Evolutionary conservation across 1,140 invertebrate genomes (phyloP), one percentile per base, ranked within the genome.

Genomic region (Caerostris extrusa): DNA sequence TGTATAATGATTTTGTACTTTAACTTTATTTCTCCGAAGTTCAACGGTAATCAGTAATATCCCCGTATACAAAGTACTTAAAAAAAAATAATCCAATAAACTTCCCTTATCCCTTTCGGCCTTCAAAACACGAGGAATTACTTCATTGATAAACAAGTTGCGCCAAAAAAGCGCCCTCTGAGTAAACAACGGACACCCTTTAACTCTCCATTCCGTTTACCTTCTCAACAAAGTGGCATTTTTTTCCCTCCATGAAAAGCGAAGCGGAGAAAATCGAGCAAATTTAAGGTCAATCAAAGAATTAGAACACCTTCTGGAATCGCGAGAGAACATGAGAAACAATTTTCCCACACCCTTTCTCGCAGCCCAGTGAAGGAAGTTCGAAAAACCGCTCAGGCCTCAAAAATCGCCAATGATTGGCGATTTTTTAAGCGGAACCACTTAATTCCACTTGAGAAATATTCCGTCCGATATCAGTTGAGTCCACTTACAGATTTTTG

Each of bases 341-440:
- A 81, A 90, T 90, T 81, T 90, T 90, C 89, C 89, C 89, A 90
- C 89, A 90, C 89, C 64, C 56, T 90, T 90, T 77, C 19, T 50
- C 56, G 69, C 17, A 10, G n/a, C 12, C 57, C 5, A 3, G 53
- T 12, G 8, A 87, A 90, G 87, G 61, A 90, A 90, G 61, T 90
- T 56, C 53, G 8, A 67, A 55, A 19, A 60, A 64, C 8, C 69
- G 64, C 50, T 87, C 19, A 77, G 71, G 71, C 50, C 61, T 71
- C 87, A 89, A 56, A 87, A 67, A 89, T 69, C 87, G 87, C 64
- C 64, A 69, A 61, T 61, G 58, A 89, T 69, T 64, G 87, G 53
- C 64, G 56, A 61, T 61, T 34, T 60, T 60, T 55, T 57, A 55
- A 85, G 82, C 56, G 82, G 85, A 60, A 89, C 64, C 56, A n/a